These are phyloP conservation scores for Smittia sp. DNA, from an alignment of 2,888 invertebrate genomes.

Conservation along the genomic window DNA sequence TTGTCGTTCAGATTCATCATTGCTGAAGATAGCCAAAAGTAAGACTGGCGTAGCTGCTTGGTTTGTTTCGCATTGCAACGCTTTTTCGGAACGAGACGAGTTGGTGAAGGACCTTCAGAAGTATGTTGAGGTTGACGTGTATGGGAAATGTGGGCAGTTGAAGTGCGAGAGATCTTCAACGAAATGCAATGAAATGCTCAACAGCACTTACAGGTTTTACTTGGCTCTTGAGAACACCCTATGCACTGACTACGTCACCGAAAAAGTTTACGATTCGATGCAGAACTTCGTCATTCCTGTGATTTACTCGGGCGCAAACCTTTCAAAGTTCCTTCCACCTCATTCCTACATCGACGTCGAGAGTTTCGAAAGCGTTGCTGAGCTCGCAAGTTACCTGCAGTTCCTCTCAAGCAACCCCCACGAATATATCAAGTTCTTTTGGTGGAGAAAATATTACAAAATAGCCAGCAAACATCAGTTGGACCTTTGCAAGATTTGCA, in stretches of 20 bases:
- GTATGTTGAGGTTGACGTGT: slow-evolving; percentile 62
- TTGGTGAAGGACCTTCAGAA: slow-evolving; percentile 56
- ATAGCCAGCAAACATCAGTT: slow-evolving; percentile 47
- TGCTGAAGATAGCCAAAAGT: neutral
- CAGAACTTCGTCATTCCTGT: slow-evolving; percentile 59
- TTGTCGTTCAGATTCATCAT: neutral
- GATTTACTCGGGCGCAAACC: slow-evolving; percentile 67
- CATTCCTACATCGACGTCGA: slow-evolving; percentile 65
- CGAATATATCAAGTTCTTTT: slow-evolving; percentile 64
- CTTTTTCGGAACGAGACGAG: slow-evolving; percentile 53
- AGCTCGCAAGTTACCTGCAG: slow-evolving; percentile 59
- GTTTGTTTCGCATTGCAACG: slow-evolving; percentile 59
- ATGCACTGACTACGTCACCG: slow-evolving; percentile 68
- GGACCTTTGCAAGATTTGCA: slow-evolving; percentile 46
- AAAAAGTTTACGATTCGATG: slow-evolving; percentile 55
- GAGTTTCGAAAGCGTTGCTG: slow-evolving; percentile 58
- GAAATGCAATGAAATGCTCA: slow-evolving; percentile 52
- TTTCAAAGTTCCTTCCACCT: slow-evolving; percentile 59
- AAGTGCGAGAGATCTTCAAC: slow-evolving; percentile 47
- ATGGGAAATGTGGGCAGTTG: slow-evolving; percentile 59
- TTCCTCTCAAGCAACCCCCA: slow-evolving; percentile 53
- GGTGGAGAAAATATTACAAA: slow-evolving; percentile 61
- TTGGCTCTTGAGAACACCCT: slow-evolving; percentile 67
- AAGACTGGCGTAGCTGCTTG: slow-evolving; percentile 56
- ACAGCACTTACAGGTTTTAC: slow-evolving; percentile 65